Base-by-base conservation (phyloP, 2,888 invertebrate species). In the Phanerotoma sp. region DNA sequence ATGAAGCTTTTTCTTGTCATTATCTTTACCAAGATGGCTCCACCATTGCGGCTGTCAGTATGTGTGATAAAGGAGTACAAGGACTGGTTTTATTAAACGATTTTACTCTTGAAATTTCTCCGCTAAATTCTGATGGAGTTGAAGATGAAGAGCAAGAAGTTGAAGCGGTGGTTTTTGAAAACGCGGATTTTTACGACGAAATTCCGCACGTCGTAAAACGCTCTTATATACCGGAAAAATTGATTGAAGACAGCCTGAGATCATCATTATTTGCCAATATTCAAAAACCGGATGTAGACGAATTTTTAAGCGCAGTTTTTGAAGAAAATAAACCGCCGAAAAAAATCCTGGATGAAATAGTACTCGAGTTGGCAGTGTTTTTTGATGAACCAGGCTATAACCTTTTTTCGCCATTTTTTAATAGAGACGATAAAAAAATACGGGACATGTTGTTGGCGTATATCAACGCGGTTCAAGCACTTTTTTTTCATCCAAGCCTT, bases 371-470 rank as follows among this genome's bases (percentile, higher is more conserved):
- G 47, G 89, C 87, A 0, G 75, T 90, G 37, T 90, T 90, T 73
- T 83, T 90, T 64, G 90, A 90, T 67, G 86, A 86, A 70, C 83
- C 87, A 1, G 89, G 84, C 1, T 89, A 89, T 68, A 83, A 82
- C 67, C 81, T 85, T 25, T 89, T 89, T 72, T 78, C 84, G 11
- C 86, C 89, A 0, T 86, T 84, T 69, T 81, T 88, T 59, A 81
- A 84, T 60, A 80, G 83, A 62, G 83, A 86, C 67, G 87, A 88
- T 58, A 79, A 79, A 10, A 83, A 85, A 67, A 75, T 90, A 40
- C 79, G 84, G 30, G 87, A 90, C 69, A 87, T 90, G 86, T 76
- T 90, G n/a, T 73, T 91, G 52, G 89, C 89, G 10, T 90, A 89
- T 66, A 81, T 89, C 64, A 90, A 90, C 73, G 88, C 86, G 63